Percentiles rank a stretch among this genome's conserved stretches.
Conservation (phyloP, 2,888 invertebrate species). For the Thelaira solivaga region DNA sequence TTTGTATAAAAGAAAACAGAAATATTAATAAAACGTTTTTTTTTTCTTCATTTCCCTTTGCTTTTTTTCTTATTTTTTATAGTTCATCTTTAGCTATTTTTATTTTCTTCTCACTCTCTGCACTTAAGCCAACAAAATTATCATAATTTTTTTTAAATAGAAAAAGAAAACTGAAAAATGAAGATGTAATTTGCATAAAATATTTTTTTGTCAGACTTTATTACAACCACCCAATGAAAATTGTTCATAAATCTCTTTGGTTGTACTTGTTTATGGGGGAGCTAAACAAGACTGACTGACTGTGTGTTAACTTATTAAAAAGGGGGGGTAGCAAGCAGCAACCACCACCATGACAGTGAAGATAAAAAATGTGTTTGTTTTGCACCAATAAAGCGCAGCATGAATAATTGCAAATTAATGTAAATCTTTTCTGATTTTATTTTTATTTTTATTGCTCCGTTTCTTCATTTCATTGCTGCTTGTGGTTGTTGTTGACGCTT, state of each 20-base stretch:
- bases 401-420: constrained; percentile 76
- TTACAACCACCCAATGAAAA: constrained; percentile 61
- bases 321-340: background rate
- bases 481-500: no score
- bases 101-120: background rate
- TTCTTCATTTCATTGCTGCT: constrained; percentile 5
- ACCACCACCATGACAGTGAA: background rate
- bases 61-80: constrained; percentile 35
- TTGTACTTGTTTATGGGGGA: background rate
- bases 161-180: background rate
- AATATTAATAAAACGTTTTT: constrained; percentile 22
- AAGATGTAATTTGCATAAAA: constrained; percentile 71
- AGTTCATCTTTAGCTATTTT: constrained; percentile 20
- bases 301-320: background rate
- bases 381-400: constrained; percentile 69
- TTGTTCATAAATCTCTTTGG: constrained; percentile 66
- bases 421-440: constrained; percentile 68
- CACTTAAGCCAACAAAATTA: background rate
- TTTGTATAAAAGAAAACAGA: constrained; percentile 12
- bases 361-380: constrained; percentile 50
- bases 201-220: constrained; percentile 66
- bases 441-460: constrained; percentile 14
- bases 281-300: background rate
- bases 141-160: constrained; percentile 17
- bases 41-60: background rate